Conservation (phyloP, 2,888 invertebrate genomes). For the Heteromurus nitidus region DNA sequence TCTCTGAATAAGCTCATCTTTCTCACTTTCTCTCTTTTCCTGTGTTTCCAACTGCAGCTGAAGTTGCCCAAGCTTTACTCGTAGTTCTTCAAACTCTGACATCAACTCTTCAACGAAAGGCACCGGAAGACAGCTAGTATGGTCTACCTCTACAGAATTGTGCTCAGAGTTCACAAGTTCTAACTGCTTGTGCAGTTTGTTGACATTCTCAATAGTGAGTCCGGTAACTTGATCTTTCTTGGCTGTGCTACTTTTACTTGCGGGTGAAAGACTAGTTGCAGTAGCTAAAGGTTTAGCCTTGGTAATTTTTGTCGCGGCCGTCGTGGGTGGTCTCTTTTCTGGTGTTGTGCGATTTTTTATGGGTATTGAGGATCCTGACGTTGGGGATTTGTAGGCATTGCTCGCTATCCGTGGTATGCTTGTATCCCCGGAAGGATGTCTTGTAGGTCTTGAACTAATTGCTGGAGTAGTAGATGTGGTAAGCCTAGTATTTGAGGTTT, state of each 20-base stretch:
- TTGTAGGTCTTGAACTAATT: background rate
- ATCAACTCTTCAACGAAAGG: constrained; percentile 54
- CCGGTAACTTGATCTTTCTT: constrained; percentile 25
- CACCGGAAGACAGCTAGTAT: constrained; percentile 29
- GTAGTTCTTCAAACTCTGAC: constrained; percentile 55
- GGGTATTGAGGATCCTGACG: background rate
- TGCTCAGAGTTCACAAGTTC: constrained; percentile 25
- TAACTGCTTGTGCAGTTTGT: constrained; percentile 45
- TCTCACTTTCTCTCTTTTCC: constrained; percentile 61
- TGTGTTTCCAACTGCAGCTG: constrained; percentile 54
- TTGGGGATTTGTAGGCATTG: constrained; percentile 26
- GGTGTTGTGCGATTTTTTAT: constrained; percentile 20
- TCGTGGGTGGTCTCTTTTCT: background rate
- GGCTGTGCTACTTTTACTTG: background rate
- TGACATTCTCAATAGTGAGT: constrained; percentile 51
- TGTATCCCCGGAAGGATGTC: constrained; percentile 23
- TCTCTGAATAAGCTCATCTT: constrained; percentile 67
- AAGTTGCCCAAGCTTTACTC: constrained; percentile 61
- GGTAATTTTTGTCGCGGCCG: constrained; percentile 7
- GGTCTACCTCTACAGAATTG: background rate
- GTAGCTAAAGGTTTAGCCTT: constrained; percentile 7
- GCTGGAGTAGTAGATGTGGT: background rate
- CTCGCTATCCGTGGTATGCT: constrained; percentile 5
- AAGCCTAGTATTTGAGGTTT: background rate
- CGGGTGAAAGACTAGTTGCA: constrained; percentile 39